These are phyloP conservation scores for Trichogramma evanescens DNA, from an alignment of 2,888 invertebrate species.

Conservation along the genomic window DNA sequence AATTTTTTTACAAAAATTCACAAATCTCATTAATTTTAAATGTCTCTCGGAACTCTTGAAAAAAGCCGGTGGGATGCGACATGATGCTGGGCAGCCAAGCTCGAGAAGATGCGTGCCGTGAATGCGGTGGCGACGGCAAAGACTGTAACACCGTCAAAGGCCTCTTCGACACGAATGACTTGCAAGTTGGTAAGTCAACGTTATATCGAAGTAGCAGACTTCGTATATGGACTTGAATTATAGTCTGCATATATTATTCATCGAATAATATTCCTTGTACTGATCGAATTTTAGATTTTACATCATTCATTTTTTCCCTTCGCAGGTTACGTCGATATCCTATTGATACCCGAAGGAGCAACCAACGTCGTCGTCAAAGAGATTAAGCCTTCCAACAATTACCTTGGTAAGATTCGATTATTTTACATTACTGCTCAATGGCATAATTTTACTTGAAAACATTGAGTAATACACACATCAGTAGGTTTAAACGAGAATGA, in stretches of 20 bases:
- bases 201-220: neutral
- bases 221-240: neutral
- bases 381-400: slow-evolving; percentile 76
- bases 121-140: slow-evolving; percentile 86
- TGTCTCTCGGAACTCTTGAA: slow-evolving; percentile 21
- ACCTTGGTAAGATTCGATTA: slow-evolving; percentile 60
- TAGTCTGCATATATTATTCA: no score
- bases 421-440: neutral
- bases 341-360: slow-evolving; percentile 87
- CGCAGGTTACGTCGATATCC: slow-evolving; percentile 83
- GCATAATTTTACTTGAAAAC: no score
- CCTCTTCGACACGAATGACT: slow-evolving; percentile 63
- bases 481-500: no score
- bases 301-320: slow-evolving; percentile 26
- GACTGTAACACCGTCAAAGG: slow-evolving; percentile 76
- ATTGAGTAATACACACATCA: no score
- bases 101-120: slow-evolving; percentile 82
- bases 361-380: slow-evolving; percentile 81
- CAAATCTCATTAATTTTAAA: slow-evolving; percentile 5
- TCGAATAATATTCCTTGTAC: neutral
- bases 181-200: slow-evolving; percentile 61
- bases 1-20: no score
- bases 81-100: slow-evolving; percentile 83
- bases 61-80: slow-evolving; percentile 87
- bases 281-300: neutral